A percentile compares a stretch with the other conserved stretches of the same genome.
Conservation (phyloP, 2,888 invertebrate genomes). For the Drosophila mettleri region DNA sequence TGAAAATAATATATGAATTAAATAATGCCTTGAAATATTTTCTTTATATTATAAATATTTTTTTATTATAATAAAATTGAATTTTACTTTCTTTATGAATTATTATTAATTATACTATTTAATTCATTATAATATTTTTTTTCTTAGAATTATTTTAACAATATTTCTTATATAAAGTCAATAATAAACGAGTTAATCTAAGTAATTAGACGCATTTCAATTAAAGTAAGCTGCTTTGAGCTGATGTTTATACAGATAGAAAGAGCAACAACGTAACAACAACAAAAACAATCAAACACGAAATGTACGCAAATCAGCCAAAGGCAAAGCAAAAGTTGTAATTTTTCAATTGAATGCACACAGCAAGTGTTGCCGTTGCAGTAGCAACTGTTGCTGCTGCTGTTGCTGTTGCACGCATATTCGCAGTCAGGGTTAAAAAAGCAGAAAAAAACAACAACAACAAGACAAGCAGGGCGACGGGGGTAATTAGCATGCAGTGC, state of each 20-base stretch:
- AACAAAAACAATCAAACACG: conserved; percentile 47
- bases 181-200: conserved; percentile 35
- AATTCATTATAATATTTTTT: not conserved
- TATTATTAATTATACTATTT: not conserved
- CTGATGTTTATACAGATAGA: conserved; percentile 30
- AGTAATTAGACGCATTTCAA: conserved; percentile 58
- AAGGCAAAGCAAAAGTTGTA: conserved; percentile 70
- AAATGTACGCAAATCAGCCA: conserved; percentile 77
- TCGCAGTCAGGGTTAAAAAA: conserved; percentile 73
- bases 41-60: not conserved
- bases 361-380: conserved; percentile 35
- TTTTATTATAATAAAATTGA: no score
- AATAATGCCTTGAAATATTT: no score
- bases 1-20: not conserved
- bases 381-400: conserved; percentile 23
- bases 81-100: not conserved
- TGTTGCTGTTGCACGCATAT: conserved; percentile 71
- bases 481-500: conserved; percentile 81
- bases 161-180: conserved; percentile 9
- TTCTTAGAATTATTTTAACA: no score
- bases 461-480: conserved; percentile 27
- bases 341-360: conserved; percentile 81
- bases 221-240: conserved; percentile 36
- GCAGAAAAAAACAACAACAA: conserved; percentile 27
- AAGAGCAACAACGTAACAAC: conserved; percentile 16